These are phyloP conservation scores for Eilema depressum DNA, from an alignment of 2,888 invertebrate genomes.

Conservation along the genomic window DNA sequence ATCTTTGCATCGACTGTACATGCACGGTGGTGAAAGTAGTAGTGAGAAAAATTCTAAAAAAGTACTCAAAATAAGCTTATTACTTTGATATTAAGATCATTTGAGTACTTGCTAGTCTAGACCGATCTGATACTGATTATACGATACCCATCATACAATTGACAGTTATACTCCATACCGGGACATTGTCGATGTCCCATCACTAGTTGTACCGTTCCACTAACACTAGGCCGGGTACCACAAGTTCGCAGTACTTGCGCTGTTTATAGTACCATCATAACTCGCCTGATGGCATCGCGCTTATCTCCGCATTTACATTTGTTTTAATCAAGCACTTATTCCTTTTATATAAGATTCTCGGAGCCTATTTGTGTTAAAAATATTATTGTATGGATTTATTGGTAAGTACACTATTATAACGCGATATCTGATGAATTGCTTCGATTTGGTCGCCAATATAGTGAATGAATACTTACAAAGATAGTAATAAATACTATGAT, in stretches of 20 bases:
- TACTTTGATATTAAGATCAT: no score
- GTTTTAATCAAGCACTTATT: constrained; percentile 40
- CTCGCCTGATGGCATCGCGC: constrained; percentile 36
- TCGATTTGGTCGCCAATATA: not conserved
- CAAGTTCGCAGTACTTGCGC: constrained; percentile 30
- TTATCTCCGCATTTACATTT: constrained; percentile 41
- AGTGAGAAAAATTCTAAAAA: no score
- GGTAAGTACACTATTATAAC: not conserved
- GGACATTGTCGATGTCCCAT: constrained; percentile 16
- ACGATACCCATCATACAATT: no score
- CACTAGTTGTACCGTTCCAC: constrained; percentile 26
- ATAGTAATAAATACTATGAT: not conserved
- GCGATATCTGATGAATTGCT: not conserved
- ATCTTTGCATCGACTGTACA: no score
- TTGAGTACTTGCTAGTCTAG: no score
- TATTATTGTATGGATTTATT: constrained; percentile 6
- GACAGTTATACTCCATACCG: not conserved
- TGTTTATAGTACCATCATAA: constrained; percentile 54
- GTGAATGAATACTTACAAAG: not conserved
- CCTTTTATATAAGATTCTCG: constrained; percentile 8
- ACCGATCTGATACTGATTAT: accelerated
- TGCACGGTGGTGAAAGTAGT: no score
- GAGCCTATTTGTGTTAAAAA: constrained; percentile 15
- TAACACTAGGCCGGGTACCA: constrained; percentile 27
- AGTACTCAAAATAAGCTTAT: no score